Conservation (phyloP, 1,140 invertebrate genomes). For the Procambarus clarkii region DNA sequence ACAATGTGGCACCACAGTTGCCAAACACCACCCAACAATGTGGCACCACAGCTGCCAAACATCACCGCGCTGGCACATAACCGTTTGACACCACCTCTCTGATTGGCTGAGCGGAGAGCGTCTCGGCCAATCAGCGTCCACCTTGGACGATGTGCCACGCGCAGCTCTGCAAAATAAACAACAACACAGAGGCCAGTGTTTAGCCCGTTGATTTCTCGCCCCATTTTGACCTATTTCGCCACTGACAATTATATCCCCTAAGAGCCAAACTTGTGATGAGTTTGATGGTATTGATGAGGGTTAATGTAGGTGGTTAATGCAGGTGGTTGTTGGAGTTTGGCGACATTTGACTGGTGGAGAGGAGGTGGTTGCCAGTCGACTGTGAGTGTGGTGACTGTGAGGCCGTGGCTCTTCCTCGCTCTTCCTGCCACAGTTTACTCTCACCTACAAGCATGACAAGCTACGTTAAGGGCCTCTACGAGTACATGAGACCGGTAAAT, state of each 20-base stretch:
- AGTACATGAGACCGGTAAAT: constrained; percentile 34
- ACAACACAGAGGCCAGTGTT: background rate
- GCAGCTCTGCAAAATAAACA: constrained; percentile 50
- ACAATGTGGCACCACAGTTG: too few species aligned
- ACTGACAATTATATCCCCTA: constrained; percentile 1
- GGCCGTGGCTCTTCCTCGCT: background rate
- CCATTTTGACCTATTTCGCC: background rate
- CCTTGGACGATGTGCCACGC: constrained; percentile 13
- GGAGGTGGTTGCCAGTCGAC: background rate
- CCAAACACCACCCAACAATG: background rate
- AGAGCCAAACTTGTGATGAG: background rate
- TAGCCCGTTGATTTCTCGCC: background rate
- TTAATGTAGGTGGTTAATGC: background rate
- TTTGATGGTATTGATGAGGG: background rate
- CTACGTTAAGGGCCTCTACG: constrained; percentile 33
- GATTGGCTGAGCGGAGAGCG: constrained; percentile 19
- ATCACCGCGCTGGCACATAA: background rate
- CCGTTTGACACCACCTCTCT: background rate
- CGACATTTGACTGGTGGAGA: background rate
- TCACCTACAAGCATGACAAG: background rate
- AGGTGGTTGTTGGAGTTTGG: background rate
- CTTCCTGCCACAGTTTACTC: background rate
- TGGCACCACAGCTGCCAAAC: background rate
- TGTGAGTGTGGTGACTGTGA: background rate
- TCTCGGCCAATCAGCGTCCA: constrained; percentile 28